A percentile compares a stretch with the other conserved stretches of the same genome.
These are phyloP conservation scores for Pristionchus maxplancki DNA, from an alignment of 2,888 invertebrate species.

Conservation along the genomic window DNA sequence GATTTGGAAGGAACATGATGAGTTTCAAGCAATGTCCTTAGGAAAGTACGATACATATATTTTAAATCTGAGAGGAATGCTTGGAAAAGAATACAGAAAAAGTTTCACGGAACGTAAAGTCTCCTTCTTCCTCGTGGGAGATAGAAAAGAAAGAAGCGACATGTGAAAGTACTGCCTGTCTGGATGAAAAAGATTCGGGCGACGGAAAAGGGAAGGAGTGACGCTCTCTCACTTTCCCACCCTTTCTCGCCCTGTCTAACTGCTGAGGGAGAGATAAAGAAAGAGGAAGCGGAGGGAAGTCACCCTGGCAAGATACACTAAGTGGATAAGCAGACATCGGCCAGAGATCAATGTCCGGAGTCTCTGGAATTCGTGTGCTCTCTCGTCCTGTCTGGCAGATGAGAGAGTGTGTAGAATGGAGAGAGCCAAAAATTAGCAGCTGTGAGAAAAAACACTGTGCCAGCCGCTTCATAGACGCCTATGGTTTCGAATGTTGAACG, in stretches of 20 bases:
- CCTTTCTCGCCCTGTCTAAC: background rate
- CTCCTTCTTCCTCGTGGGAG: background rate
- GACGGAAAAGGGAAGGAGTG: background rate
- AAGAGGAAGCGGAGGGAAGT: constrained; percentile 8
- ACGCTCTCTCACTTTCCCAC: too few relatives aligned
- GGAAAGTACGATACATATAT: too few relatives aligned
- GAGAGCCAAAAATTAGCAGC: too few relatives aligned
- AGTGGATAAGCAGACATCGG: background rate
- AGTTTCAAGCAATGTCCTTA: too few relatives aligned
- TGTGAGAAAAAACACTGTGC: background rate
- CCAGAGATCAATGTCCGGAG: background rate
- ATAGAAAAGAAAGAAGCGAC: background rate
- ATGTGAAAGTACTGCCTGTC: background rate
- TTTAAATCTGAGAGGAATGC: too few relatives aligned
- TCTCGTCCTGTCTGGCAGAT: too few relatives aligned
- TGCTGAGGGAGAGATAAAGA: background rate
- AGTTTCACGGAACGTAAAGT: too few relatives aligned
- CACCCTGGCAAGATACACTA: constrained; percentile 18
- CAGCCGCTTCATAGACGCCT: too few relatives aligned
- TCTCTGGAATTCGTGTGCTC: too few relatives aligned
- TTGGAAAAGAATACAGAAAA: background rate
- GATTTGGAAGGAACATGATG: too few relatives aligned
- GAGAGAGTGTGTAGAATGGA: too few relatives aligned
- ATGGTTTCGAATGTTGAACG: too few relatives aligned
- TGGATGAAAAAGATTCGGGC: constrained; percentile 30